Percentiles rank a stretch among this genome's conserved stretches.
Evolutionary conservation across 2,113 vertebrate species (phyloP).

Genomic region (Okapia johnstoni): DNA sequence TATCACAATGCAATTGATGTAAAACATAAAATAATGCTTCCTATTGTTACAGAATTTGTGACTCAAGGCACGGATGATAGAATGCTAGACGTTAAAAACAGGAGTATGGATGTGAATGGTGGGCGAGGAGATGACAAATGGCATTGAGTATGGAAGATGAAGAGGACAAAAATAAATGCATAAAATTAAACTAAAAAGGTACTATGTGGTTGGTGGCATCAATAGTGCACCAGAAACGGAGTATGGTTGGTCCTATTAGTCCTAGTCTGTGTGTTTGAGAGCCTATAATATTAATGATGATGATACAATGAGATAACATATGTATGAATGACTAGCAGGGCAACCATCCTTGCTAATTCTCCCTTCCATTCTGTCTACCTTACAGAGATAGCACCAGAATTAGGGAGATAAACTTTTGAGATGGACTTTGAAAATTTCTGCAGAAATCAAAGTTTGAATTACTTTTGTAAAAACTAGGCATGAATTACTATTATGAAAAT

Average conservation of each 20-base stretch:
- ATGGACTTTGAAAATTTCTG: neutral
- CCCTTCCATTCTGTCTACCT: neutral
- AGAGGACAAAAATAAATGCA: neutral
- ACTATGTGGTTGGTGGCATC: neutral
- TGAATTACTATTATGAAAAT: neutral
- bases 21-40: neutral
- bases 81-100: neutral
- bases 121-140: neutral
- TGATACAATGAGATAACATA: neutral
- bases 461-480: neutral
- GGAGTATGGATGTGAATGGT: rapidly evolving
- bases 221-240: neutral
- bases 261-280: neutral
- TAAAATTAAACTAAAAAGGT: neutral
- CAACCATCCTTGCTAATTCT: neutral
- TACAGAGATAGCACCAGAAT: neutral
- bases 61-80: neutral
- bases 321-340: neutral
- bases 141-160: neutral
- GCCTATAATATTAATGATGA: neutral
- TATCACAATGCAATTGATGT: neutral
- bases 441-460: neutral
- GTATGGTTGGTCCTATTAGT: neutral
- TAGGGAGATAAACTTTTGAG: neutral
- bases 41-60: neutral